Conservation (phyloP, 2,888 invertebrate species). For the Hypercompe scribonia region DNA sequence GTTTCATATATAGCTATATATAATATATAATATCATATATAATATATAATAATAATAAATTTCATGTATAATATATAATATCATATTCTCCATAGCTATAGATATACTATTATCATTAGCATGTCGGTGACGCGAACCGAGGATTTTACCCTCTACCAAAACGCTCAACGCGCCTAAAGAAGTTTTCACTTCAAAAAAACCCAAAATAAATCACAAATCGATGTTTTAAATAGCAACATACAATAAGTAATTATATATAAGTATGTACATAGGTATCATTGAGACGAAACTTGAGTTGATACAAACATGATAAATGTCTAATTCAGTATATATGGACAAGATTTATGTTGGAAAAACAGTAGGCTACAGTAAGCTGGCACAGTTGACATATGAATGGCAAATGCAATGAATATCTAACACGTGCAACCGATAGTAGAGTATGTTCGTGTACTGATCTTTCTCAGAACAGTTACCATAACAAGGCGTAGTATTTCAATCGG, state of each 20-base stretch:
- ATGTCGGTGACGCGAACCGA: too few species aligned
- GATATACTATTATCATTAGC: too few species aligned
- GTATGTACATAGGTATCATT: conserved; percentile 6
- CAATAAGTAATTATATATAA: background rate
- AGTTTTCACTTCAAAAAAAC: too few species aligned
- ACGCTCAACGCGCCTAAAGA: too few species aligned
- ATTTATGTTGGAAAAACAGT: conserved; percentile 47
- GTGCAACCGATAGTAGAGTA: conserved; percentile 43
- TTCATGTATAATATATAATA: too few species aligned
- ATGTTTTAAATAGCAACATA: background rate
- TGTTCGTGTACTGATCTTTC: conserved; percentile 30
- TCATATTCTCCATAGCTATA: too few species aligned
- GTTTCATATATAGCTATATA: too few species aligned
- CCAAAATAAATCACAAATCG: too few species aligned
- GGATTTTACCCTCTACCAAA: too few species aligned
- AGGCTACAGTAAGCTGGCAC: conserved; percentile 22
- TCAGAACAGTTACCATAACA: conserved; percentile 36
- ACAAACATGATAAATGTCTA: conserved; percentile 24
- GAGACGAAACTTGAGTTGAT: conserved; percentile 23
- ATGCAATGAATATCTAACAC: conserved; percentile 50
- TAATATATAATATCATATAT: too few species aligned
- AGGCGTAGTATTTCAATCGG: conserved; percentile 29
- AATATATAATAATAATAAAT: too few species aligned
- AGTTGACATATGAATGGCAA: conserved; percentile 46
- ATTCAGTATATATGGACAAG: conserved; percentile 36